A percentile compares a stretch with the other conserved stretches of the same genome.
phyloP scores from a whole-genome alignment of 2,797 vertebrate genomes.

The Darevskia nairensis region DNA sequence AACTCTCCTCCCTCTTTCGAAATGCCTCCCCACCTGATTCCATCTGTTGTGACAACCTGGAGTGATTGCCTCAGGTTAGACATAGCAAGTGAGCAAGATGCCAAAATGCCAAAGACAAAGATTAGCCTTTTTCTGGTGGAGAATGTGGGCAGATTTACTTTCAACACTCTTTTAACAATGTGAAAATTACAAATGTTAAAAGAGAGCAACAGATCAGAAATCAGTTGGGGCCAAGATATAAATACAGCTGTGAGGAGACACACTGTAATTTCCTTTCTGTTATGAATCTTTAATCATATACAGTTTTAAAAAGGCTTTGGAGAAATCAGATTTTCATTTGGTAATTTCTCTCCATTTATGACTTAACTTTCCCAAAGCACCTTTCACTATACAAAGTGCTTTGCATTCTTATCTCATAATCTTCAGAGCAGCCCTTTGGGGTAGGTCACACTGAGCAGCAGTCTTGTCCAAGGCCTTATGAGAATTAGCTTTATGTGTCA shows the following conservation, averaged over 20 bases:
- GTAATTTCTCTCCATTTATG: not conserved
- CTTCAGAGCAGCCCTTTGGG: not conserved
- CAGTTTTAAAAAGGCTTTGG: conserved; percentile 13
- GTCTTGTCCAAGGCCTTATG: too few species aligned
- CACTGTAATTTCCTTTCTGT: conserved; percentile 38
- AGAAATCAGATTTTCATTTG: not conserved
- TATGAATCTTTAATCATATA: conserved; percentile 23
- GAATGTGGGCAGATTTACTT: conserved; percentile 44
- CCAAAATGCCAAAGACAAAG: conserved; percentile 46
- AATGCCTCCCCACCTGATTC: conserved; percentile 24
- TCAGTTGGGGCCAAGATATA: conserved; percentile 37
- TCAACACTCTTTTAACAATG: conserved; percentile 22
- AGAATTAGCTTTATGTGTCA: too few species aligned
- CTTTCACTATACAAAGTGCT: accelerated
- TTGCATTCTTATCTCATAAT: not conserved
- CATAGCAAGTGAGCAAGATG: conserved; percentile 47
- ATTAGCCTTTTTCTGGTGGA: conserved; percentile 51
- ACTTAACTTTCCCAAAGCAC: not conserved
- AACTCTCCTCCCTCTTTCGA: conserved; percentile 41
- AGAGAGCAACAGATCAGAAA: conserved; percentile 46
- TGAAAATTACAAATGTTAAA: conserved; percentile 52
- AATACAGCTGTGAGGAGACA: conserved; percentile 41
- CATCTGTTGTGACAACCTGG: conserved; percentile 38
- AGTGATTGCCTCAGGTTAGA: conserved; percentile 64
- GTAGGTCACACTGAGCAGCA: not conserved